Conservation (phyloP, 2,113 vertebrate species). For the Paradoxurus hermaphroditus region DNA sequence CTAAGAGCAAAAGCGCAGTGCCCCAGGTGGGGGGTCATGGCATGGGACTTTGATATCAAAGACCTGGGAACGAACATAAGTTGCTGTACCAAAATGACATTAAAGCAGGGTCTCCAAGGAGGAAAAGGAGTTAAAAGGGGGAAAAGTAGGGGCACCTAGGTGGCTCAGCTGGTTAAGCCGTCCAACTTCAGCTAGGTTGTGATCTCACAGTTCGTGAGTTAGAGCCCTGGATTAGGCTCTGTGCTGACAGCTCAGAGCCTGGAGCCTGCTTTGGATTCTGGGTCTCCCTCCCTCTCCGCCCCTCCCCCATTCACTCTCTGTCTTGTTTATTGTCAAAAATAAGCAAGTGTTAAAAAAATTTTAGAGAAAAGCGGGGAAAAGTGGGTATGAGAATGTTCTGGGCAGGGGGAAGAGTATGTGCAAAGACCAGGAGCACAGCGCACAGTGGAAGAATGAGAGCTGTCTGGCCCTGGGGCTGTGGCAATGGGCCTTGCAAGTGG, state of each 20-base stretch:
- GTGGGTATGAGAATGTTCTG: neutral
- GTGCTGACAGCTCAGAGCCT: too few relatives aligned
- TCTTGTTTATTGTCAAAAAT: too few relatives aligned
- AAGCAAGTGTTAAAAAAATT: too few relatives aligned
- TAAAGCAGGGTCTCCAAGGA: neutral
- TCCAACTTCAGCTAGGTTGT: too few relatives aligned
- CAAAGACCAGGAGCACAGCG: neutral
- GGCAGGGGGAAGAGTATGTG: neutral
- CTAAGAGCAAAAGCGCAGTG: neutral
- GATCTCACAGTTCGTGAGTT: too few relatives aligned
- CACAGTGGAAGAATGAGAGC: neutral
- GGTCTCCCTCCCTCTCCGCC: too few relatives aligned
- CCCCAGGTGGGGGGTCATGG: neutral
- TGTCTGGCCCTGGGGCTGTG: accelerated
- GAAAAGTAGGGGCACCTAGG: neutral
- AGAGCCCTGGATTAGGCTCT: too few relatives aligned
- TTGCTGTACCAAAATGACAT: neutral
- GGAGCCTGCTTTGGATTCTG: too few relatives aligned
- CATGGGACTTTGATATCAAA: neutral
- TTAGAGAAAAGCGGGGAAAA: neutral
- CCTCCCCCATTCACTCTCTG: too few relatives aligned
- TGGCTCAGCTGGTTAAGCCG: too few relatives aligned
- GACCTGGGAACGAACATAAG: neutral
- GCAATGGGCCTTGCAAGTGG: neutral
- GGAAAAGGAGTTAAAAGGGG: neutral